Conservation (phyloP, 1,140 invertebrate species). For the Trypoxylus dichotomus region DNA sequence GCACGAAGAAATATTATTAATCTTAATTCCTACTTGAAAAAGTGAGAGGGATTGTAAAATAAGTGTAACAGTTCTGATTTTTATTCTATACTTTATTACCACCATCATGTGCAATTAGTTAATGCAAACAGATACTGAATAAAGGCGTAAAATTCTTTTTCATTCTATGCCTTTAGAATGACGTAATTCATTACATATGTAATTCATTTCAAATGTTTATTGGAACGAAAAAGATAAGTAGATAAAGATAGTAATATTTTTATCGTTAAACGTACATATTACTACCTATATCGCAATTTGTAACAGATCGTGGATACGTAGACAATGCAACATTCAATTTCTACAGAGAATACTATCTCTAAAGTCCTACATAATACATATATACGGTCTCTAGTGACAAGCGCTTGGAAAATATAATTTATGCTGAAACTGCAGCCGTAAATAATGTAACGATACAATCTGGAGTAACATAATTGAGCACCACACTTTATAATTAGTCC, state of each 20-base stretch:
- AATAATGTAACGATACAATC: conserved; percentile 27
- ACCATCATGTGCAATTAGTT: no score
- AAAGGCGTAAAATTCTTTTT: no score
- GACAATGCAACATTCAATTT: not conserved
- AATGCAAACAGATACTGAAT: no score
- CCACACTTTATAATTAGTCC: conserved; percentile 28
- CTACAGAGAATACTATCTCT: not conserved
- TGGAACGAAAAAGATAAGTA: not conserved
- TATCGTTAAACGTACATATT: not conserved
- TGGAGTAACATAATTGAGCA: conserved; percentile 28
- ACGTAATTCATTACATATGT: not conserved
- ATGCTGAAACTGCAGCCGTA: not conserved
- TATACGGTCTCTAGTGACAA: not conserved
- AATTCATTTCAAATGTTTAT: not conserved
- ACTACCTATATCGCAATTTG: not conserved
- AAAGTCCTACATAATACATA: not conserved
- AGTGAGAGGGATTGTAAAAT: no score
- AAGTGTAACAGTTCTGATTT: no score
- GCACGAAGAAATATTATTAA: no score
- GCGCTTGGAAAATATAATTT: conserved; percentile 24
- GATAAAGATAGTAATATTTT: not conserved
- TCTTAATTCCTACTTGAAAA: no score
- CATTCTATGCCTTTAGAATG: no score
- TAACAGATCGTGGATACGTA: not conserved
- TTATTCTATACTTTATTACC: no score